A percentile compares a stretch with the other conserved stretches of the same genome.
Evolutionary conservation across 2,888 invertebrate species (phyloP).

Genomic region (Theodoxus fluviatilis): DNA sequence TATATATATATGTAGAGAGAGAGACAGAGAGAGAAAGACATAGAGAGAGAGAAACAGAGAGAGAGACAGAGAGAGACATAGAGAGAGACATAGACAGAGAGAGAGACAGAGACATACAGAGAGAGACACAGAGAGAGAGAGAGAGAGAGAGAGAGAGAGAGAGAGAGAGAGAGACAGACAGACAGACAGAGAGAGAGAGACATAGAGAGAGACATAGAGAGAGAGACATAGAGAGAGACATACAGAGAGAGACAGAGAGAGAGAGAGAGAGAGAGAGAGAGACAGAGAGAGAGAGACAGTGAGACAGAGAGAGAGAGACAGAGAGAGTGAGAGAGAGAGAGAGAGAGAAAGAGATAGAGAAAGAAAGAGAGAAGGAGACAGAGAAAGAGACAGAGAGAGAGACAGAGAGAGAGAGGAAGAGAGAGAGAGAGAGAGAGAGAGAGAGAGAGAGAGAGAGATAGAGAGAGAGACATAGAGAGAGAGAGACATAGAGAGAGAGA

Average conservation of each 20-base stretch:
- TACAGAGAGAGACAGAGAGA: not conserved
- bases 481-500: not conserved
- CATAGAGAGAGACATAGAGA: conserved; percentile 11
- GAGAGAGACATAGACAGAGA: not conserved
- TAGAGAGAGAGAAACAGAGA: conserved; percentile 21
- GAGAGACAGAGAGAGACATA: not conserved
- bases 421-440: not conserved
- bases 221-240: conserved; percentile 3
- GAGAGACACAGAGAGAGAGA: not conserved
- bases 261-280: too few species aligned
- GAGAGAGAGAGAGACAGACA: not conserved
- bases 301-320: not conserved
- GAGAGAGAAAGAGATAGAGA: conserved; percentile 19
- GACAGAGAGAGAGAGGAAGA: not conserved
- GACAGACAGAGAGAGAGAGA: conserved; percentile 9
- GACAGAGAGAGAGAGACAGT: not conserved
- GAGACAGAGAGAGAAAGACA: conserved; percentile 16
- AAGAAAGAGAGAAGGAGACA: not conserved
- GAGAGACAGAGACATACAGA: not conserved
- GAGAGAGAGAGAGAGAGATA: conserved; percentile 1
- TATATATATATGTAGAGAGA: not conserved
- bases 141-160: not conserved
- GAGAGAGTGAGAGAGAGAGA: not conserved
- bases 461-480: not conserved
- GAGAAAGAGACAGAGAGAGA: not conserved